Percentiles rank a stretch among this genome's conserved stretches.
These are phyloP conservation scores for Crioceris asparagi DNA, from an alignment of 2,888 invertebrate genomes.

Conservation along the genomic window DNA sequence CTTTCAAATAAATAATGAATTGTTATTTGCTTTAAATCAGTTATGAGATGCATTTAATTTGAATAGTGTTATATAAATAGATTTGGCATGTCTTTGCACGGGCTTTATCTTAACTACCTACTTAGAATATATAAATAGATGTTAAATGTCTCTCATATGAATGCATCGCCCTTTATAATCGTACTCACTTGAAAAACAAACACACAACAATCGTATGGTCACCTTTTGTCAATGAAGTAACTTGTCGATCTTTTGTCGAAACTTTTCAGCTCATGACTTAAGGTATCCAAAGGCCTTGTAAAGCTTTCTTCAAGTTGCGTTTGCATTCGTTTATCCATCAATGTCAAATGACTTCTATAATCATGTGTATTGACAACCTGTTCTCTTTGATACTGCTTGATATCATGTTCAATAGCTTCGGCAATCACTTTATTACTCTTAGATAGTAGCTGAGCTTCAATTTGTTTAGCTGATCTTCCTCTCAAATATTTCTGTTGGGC, in stretches of 20 bases:
- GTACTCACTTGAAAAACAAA: no score
- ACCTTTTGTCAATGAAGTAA: constrained; percentile 58
- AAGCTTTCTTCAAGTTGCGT: constrained; percentile 46
- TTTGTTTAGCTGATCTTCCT: constrained; percentile 33
- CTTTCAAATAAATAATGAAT: no score
- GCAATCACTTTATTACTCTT: constrained; percentile 46
- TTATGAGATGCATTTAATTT: neutral
- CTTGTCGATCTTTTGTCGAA: constrained; percentile 50
- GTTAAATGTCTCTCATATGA: no score
- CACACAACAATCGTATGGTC: constrained; percentile 24
- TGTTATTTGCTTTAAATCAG: no score
- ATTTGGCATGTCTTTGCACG: constrained; percentile 11
- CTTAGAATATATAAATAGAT: no score
- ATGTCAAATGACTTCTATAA: constrained; percentile 29
- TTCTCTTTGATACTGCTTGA: constrained; percentile 26
- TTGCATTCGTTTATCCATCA: constrained; percentile 38
- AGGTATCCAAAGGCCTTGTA: constrained; percentile 45
- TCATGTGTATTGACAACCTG: constrained; percentile 22
- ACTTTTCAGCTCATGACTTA: constrained; percentile 52
- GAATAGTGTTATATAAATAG: constrained; percentile 6
- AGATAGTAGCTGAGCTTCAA: constrained; percentile 53
- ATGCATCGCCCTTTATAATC: no score
- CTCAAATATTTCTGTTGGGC: constrained; percentile 46
- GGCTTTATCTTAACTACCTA: constrained; percentile 6
- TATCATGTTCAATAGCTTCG: constrained; percentile 38